Evolutionary conservation across 2,113 vertebrate genomes (phyloP), one percentile per base, ranked within the genome.

Genomic region (Candoia aspera): DNA sequence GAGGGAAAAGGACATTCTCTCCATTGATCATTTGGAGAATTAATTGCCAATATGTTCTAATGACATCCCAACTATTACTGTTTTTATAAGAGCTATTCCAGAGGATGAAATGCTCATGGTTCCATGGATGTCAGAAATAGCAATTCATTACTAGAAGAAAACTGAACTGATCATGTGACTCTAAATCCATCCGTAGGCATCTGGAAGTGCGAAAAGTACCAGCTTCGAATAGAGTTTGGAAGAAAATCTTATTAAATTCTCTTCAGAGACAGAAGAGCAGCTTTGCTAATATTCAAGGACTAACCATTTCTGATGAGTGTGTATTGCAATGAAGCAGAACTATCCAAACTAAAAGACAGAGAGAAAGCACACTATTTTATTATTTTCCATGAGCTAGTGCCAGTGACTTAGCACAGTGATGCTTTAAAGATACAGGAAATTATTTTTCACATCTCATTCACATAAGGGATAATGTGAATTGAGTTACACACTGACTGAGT

Each of bases 1-100:
- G 94, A 96, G 86, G 91, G 92, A 90, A 96, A 97, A 97, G 97
- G 97, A 97, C 97, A 96, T 96, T 95, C 93, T 95, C 54, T 91
- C 88, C 96, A 97, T 97, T 95, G 97, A 97, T 98, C 97, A 97
- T 96, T 92, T 92, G 33, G 93, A 95, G 94, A 94, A 97, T 97
- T 97, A 96, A 97, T 96, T 95, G 96, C 92, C 87, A 87, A 96
- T 96, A 93, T 91, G 93, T 84, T 93, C 94, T 94, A 94, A 95
- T 95, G 97, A 96, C 96, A 95, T 87, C 24, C 90, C 91, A 92
- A 94, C 96, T 97, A 96, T 96, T 95, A 96, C 95, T 97, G 97
- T 98, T 98, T 98, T 96, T 93, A 94, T 92, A 98, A 97, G 97
- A 91, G 89, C 33, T 73, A 86, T 93, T 96, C 95, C 92, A 91